Percentiles rank a stretch among this genome's conserved stretches.
phyloP scores from a whole-genome alignment of 2,888 invertebrate genomes.

The Lasioglossum malachurum region DNA sequence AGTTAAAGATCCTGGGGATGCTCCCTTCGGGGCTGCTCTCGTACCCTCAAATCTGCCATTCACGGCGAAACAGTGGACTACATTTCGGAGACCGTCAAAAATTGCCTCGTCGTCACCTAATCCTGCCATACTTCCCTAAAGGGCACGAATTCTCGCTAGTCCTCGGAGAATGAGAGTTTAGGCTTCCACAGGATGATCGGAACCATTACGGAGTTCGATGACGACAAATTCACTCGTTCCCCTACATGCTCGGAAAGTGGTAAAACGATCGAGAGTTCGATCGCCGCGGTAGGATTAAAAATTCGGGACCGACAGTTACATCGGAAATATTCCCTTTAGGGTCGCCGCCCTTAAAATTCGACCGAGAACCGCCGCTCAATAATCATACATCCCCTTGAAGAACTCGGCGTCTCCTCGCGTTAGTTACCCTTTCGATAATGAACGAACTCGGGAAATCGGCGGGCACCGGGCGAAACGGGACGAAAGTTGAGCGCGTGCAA shows the following conservation, averaged over 20 bases:
- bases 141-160: neutral
- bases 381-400: constrained; percentile 82
- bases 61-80: constrained; percentile 41
- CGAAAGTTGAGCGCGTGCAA: constrained; percentile 23
- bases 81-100: constrained; percentile 45
- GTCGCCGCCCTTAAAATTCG: constrained; percentile 73
- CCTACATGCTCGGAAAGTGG: neutral
- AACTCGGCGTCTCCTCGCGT: constrained; percentile 47
- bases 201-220: neutral
- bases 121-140: constrained; percentile 28
- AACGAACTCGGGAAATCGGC: constrained; percentile 57
- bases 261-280: neutral
- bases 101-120: constrained; percentile 51
- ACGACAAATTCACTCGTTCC: neutral
- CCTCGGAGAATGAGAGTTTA: neutral
- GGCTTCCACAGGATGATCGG: neutral
- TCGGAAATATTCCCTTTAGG: constrained; percentile 73
- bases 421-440: constrained; percentile 53
- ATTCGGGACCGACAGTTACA: constrained; percentile 12
- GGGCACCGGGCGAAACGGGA: neutral
- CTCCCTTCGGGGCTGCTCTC: constrained; percentile 55
- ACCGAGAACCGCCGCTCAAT: constrained; percentile 69
- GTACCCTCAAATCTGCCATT: constrained; percentile 61
- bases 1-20: constrained; percentile 77
- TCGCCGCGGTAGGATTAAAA: constrained; percentile 16